These are phyloP conservation scores for Panagrolaimus sp. DNA, from an alignment of 1,140 invertebrate species.

Conservation along the genomic window DNA sequence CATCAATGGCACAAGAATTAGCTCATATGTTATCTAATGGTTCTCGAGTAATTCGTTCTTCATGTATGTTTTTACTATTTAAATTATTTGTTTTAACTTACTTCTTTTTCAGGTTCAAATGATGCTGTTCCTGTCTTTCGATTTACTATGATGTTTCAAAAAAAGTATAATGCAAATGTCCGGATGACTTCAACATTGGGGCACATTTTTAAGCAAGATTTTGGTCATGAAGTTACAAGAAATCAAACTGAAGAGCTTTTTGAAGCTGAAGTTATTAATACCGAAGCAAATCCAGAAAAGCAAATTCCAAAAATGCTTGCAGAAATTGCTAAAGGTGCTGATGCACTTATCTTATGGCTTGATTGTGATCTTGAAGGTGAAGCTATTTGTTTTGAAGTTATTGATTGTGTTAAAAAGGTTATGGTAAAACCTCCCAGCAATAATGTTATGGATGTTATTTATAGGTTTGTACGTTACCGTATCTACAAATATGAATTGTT, in stretches of 20 bases:
- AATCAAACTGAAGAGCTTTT: slow-evolving; percentile 7
- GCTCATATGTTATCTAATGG: neutral
- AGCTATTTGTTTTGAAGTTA: neutral
- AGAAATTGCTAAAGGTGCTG: neutral
- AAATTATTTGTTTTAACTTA: neutral
- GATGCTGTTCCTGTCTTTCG: neutral
- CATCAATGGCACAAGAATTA: neutral
- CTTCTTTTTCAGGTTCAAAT: neutral
- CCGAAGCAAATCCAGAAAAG: neutral
- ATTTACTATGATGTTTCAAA: neutral
- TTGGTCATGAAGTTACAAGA: neutral
- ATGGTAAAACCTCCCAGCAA: neutral
- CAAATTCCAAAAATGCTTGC: neutral
- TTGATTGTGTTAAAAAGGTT: neutral
- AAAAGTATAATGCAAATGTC: neutral
- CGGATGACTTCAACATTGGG: neutral
- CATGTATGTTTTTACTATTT: neutral
- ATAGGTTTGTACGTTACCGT: neutral
- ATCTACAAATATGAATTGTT: neutral
- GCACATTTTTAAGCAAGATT: neutral
- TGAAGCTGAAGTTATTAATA: neutral
- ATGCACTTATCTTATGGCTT: neutral
- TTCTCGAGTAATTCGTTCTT: neutral
- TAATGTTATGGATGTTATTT: slow-evolving; percentile 2
- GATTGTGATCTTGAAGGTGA: slow-evolving; percentile 10